Conservation (phyloP, 1,140 invertebrate species). For the Drosophila trapezifrons region DNA sequence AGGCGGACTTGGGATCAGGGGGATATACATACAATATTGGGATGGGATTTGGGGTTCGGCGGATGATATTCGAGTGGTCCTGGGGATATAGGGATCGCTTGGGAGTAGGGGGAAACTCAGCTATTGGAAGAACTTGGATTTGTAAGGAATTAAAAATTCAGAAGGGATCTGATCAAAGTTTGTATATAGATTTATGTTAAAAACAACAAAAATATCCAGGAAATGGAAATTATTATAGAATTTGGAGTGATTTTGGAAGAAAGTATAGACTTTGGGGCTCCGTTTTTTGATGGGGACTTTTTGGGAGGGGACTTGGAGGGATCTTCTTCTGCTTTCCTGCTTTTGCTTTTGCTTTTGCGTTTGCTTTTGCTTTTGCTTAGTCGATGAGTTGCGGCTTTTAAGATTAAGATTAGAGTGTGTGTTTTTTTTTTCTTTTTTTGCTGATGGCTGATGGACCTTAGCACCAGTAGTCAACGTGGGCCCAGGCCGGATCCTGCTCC, state of each 20-base stretch:
- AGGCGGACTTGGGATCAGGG: conserved; percentile 47
- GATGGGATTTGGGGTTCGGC: conserved; percentile 1
- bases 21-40: conserved; percentile 3
- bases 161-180: not conserved
- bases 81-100: conserved; percentile 3
- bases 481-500: conserved; percentile 62
- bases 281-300: not conserved
- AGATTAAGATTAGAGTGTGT: conserved; percentile 21
- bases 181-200: not conserved
- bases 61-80: conserved; percentile 62
- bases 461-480: conserved; percentile 74
- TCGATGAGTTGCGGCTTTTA: conserved; percentile 37
- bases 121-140: conserved; percentile 74
- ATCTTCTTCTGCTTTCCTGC: conserved; percentile 14
- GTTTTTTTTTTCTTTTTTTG: not conserved
- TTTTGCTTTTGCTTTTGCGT: conserved; percentile 6
- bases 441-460: conserved; percentile 21
- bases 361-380: conserved; percentile 29
- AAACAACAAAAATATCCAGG: not conserved
- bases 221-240: not conserved
- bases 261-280: too few species aligned
- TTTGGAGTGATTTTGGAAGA: not conserved
- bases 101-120: conserved; percentile 9
- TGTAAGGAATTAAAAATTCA: not conserved
- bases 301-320: conserved; percentile 27